Percentiles rank a stretch among this genome's conserved stretches.
These are phyloP conservation scores for Struthidea cinerea DNA, from an alignment of 2,113 vertebrate species.

Conservation along the genomic window DNA sequence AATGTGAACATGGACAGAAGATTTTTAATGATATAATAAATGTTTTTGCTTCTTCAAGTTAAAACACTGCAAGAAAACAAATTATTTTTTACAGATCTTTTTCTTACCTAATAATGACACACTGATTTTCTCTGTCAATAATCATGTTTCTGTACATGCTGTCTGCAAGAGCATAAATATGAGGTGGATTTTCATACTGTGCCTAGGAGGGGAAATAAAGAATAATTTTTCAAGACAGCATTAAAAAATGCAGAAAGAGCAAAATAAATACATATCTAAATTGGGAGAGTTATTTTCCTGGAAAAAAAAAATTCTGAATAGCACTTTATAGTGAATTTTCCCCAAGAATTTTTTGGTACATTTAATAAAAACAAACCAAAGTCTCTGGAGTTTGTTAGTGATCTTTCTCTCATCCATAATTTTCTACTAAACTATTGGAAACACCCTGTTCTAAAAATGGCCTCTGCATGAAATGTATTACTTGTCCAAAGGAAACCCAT, in stretches of 20 bases:
- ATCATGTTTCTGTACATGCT: slow-evolving; percentile 99
- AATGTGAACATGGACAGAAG: background rate
- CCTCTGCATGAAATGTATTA: background rate
- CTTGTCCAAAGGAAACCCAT: background rate
- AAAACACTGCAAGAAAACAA: background rate
- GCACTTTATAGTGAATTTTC: background rate
- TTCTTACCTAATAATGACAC: slow-evolving; percentile 96
- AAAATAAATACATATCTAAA: background rate
- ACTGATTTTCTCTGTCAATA: slow-evolving; percentile 96
- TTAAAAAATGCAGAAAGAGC: background rate
- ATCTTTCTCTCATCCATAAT: background rate
- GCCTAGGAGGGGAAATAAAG: slow-evolving; percentile 73
- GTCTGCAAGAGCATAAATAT: slow-evolving; percentile 96
- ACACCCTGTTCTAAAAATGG: background rate
- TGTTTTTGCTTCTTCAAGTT: background rate
- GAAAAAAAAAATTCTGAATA: background rate
- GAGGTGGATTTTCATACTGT: slow-evolving; percentile 97
- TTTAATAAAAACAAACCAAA: background rate
- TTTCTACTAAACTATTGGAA: background rate
- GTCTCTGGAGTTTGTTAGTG: background rate
- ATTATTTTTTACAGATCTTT: background rate
- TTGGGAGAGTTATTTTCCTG: background rate
- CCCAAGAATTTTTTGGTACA: background rate
- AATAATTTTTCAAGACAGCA: background rate
- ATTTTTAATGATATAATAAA: background rate